Evolutionary conservation across 2,888 invertebrate species (phyloP), one percentile per base, ranked within the genome.

Genomic region (Odontothrips loti): DNA sequence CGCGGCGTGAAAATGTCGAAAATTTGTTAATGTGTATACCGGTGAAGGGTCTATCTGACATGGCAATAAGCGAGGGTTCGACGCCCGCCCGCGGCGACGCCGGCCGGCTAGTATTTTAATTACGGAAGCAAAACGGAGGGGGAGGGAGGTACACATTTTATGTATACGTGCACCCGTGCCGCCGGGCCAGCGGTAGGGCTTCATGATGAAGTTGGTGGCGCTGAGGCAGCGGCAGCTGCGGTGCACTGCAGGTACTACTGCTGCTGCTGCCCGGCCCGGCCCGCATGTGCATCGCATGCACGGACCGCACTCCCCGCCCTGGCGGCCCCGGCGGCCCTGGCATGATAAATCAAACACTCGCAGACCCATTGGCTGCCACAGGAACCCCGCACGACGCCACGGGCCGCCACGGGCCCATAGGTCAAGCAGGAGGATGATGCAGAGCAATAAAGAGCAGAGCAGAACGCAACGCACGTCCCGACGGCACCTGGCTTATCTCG

Each of bases 261-360:
- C 12, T 51, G 51, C 51, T 12, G 9, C 51, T 1, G 51, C 51
- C 51, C 17, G 48, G 48, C 48, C 48, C 12, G 58, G 17, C 58
- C 58, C 58, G 17, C 58, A 17, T 58, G 58, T 6, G 58, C 58
- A 43, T 2, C 58, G 58, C 58, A 15, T n/a, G 58, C 58, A 20
- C 58, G 58, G 58, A 6, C 58, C 58, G 58, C 58, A 58, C 58
- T 17, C 58, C 15, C 58, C 17, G 58, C 58, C 11, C 58, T 15
- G 58, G 20, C 58, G 1, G 58, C 58, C 11, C 58, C 58, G n/a
- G n/a, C n/a, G n/a, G 15, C 58, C 58, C 68, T 75, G 68, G 11
- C 68, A 75, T 75, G 68, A 75, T 75, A 75, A 75, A 75, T 75
- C 68, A 75, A 75, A 75, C 23, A 9, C 68, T 27, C 8, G 68